A percentile compares a stretch with the other conserved stretches of the same genome.
phyloP scores from a whole-genome alignment of 2,797 vertebrate species.

The Fistularia tabacaria region DNA sequence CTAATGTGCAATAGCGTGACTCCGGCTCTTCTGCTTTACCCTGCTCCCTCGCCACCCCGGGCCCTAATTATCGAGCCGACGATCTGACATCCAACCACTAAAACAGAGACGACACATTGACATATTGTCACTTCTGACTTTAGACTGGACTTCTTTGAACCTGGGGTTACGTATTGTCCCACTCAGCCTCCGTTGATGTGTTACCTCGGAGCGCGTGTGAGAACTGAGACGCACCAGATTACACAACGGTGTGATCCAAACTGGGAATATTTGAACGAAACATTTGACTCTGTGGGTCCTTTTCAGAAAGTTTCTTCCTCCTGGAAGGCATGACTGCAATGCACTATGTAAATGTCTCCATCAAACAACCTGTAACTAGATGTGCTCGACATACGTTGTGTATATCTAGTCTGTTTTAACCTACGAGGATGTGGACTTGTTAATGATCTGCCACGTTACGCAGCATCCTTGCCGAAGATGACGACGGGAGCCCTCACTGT shows the following conservation, averaged over 20 bases:
- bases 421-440: conserved; percentile 23
- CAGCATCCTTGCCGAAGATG: conserved; percentile 34
- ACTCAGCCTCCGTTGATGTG: conserved; percentile 1
- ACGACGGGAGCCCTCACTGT: conserved; percentile 50
- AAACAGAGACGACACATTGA: conserved; percentile 55
- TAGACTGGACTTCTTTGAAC: conserved; percentile 26
- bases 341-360: neutral
- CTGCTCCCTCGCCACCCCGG: conserved; percentile 41
- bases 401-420: conserved; percentile 10
- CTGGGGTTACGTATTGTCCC: conserved; percentile 21
- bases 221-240: no score
- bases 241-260: no score
- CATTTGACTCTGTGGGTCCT: neutral
- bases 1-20: conserved; percentile 58
- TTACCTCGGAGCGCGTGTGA: no score
- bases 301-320: neutral
- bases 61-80: conserved; percentile 59
- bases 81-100: conserved; percentile 52
- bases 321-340: neutral
- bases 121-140: conserved; percentile 51
- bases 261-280: no score
- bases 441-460: conserved; percentile 26
- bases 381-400: conserved; percentile 3
- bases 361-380: neutral
- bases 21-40: conserved; percentile 43